Percentiles rank a stretch among this genome's conserved stretches.
These are phyloP conservation scores for Coregonus suidteri DNA, from an alignment of 2,797 vertebrate genomes.

Conservation along the genomic window DNA sequence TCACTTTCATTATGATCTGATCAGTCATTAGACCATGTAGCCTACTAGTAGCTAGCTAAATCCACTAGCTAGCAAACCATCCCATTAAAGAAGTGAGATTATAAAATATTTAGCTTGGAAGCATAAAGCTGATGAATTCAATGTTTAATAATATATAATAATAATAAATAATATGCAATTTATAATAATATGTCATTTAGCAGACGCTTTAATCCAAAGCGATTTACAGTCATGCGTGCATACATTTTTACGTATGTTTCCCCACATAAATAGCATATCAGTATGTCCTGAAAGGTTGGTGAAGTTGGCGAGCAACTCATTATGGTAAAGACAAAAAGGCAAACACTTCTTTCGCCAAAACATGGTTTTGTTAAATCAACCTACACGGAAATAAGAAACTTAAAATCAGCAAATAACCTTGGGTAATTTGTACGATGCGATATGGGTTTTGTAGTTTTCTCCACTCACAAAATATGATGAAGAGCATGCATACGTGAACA, in stretches of 20 bases:
- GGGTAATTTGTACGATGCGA: neutral
- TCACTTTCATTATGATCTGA: neutral
- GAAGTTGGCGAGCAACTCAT: neutral
- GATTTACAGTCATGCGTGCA: no score
- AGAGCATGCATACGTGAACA: no score
- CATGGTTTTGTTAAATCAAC: neutral
- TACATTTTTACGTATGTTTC: neutral
- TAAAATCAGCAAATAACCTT: neutral
- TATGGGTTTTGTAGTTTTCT: slow-evolving; percentile 55
- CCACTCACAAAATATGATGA: no score
- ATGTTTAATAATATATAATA: no score
- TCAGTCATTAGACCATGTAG: neutral
- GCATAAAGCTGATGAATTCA: neutral
- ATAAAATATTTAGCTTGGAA: no score
- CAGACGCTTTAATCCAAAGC: no score
- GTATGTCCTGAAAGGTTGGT: neutral
- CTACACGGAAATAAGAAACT: neutral
- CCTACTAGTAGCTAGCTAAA: neutral
- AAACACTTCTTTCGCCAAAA: neutral
- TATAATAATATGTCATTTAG: no score
- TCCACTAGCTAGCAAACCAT: neutral
- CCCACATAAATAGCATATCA: neutral
- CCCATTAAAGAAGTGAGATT: no score
- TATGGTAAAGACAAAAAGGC: neutral
- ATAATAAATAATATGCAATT: no score